phyloP scores from a whole-genome alignment of 64 coral and sea anemone genomes.

The Platygyra sinensis region DNA sequence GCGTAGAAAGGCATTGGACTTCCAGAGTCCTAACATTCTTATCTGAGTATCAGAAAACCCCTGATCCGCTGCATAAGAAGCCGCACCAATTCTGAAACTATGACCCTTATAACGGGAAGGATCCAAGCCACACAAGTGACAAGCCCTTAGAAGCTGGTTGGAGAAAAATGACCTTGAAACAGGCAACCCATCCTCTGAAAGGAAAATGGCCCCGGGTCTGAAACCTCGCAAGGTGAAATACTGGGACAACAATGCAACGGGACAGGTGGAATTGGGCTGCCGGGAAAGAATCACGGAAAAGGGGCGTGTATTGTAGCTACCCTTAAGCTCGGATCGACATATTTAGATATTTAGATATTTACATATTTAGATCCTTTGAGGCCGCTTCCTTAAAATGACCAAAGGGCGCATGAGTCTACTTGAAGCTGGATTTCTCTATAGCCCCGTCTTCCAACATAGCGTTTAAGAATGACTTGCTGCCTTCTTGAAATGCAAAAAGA shows the following conservation, averaged over 20 bases:
- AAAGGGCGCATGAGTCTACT: no score
- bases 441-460: no score
- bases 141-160: not conserved
- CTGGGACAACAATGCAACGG: slow-evolving; percentile 15
- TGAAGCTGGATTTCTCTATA: no score
- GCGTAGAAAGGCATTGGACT: slow-evolving; percentile 58
- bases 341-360: no score
- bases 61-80: slow-evolving; percentile 41
- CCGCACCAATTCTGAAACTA: not conserved
- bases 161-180: no score
- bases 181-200: no score
- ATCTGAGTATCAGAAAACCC: slow-evolving; percentile 51
- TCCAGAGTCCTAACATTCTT: slow-evolving; percentile 42
- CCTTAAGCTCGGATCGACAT: not conserved
- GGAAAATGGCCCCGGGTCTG: no score
- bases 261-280: slow-evolving; percentile 22
- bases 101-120: slow-evolving; percentile 49
- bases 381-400: no score
- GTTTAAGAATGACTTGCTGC: no score
- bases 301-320: slow-evolving; percentile 18
- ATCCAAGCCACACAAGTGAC: slow-evolving; percentile 42
- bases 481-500: no score
- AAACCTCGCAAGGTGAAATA: slow-evolving; percentile 14
- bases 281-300: slow-evolving; percentile 31
- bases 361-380: no score